Evolutionary conservation across 2,797 vertebrate genomes (phyloP).

Genomic region (Schizothorax lantsangensis): DNA sequence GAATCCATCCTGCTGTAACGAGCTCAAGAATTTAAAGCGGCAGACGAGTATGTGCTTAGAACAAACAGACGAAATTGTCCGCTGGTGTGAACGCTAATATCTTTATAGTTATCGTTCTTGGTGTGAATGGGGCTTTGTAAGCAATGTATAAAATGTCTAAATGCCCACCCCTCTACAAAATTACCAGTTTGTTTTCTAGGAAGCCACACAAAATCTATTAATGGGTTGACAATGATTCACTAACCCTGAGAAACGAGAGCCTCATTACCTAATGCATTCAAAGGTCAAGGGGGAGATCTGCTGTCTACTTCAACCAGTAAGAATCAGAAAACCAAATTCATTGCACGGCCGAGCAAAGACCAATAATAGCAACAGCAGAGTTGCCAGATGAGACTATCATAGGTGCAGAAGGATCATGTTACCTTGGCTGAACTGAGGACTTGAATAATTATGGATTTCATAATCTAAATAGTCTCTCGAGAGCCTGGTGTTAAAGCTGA

Average conservation of each 20-base stretch:
- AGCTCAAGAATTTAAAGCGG: no score
- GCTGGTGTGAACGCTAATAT: no score
- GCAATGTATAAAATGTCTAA: neutral
- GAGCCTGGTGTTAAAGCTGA: neutral
- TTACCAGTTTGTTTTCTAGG: neutral
- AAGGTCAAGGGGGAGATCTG: constrained; percentile 4
- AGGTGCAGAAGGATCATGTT: constrained; percentile 60
- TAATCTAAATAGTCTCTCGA: neutral
- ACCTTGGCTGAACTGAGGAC: constrained; percentile 18
- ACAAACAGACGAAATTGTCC: no score
- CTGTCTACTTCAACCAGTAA: constrained; percentile 13
- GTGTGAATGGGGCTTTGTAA: neutral
- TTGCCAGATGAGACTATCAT: constrained; percentile 43
- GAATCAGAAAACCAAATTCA: constrained; percentile 12
- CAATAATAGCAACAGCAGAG: constrained; percentile 61
- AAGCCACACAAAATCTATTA: neutral
- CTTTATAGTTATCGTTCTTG: neutral
- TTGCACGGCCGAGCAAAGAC: neutral
- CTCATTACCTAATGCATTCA: neutral
- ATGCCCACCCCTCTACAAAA: neutral
- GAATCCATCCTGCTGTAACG: no score
- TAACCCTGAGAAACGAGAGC: neutral
- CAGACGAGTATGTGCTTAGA: no score
- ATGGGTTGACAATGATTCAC: neutral
- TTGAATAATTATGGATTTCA: neutral